phyloP scores from a whole-genome alignment of 1,140 invertebrate species.

The Bombus balteatus region DNA sequence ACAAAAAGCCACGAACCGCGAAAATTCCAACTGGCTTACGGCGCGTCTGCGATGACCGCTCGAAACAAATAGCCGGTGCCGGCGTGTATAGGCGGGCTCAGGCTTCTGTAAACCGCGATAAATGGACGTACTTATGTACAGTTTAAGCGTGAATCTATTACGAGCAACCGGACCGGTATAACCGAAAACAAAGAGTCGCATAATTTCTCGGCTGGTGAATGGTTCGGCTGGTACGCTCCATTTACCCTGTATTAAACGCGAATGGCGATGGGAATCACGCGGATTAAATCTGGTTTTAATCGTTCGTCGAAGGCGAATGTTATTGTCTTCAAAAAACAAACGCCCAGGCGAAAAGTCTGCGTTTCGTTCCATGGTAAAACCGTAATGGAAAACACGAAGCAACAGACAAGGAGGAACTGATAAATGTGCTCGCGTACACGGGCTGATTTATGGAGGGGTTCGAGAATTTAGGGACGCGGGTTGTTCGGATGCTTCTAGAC shows the following conservation, averaged over 20 bases:
- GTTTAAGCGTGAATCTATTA: constrained; percentile 46
- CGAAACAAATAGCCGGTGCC: constrained; percentile 3
- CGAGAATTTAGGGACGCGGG: not conserved
- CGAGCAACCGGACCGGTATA: constrained; percentile 18
- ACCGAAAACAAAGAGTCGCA: constrained; percentile 45
- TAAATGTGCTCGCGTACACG: not conserved
- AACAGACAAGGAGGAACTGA: not conserved
- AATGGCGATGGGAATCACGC: not conserved
- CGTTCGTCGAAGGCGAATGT: constrained; percentile 5
- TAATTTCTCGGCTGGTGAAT: constrained; percentile 36
- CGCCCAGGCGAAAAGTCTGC: not conserved
- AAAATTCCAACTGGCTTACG: constrained; percentile 3
- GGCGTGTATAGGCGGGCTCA: not conserved
- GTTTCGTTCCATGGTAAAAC: too few relatives aligned
- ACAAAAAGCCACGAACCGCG: not conserved
- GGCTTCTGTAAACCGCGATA: constrained; percentile 24
- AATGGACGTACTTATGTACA: constrained; percentile 39
- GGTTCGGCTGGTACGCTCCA: constrained; percentile 10
- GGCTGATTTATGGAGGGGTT: not conserved
- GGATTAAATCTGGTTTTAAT: constrained; percentile 24
- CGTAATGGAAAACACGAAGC: not conserved
- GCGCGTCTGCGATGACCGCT: not conserved
- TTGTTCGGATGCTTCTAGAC: not conserved
- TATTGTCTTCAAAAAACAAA: constrained; percentile 48
- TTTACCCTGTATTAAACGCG: constrained; percentile 6